Conservation (phyloP, 2,797 vertebrate species). For the Phataginus tetradactyla region DNA sequence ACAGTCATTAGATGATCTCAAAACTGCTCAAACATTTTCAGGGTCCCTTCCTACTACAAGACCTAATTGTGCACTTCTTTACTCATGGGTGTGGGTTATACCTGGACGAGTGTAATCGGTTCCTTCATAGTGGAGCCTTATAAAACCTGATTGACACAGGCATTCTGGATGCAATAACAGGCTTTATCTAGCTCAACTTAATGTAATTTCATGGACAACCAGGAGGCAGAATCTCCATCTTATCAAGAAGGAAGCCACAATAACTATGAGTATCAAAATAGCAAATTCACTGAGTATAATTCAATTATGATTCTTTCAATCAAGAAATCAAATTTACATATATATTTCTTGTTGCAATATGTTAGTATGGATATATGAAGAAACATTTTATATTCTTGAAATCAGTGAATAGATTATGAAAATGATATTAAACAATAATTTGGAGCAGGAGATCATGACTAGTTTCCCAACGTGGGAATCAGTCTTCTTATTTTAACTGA, state of each 20-base stretch:
- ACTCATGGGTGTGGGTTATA: background rate
- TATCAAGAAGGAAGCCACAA: background rate
- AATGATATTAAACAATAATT: slow-evolving; percentile 11
- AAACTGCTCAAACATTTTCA: background rate
- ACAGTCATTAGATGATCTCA: background rate
- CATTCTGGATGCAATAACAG: background rate
- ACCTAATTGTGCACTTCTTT: background rate
- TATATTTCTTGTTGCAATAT: background rate
- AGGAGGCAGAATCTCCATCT: background rate
- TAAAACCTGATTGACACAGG: background rate
- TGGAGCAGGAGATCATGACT: background rate
- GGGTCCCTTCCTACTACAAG: background rate
- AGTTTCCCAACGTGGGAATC: background rate
- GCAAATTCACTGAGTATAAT: background rate
- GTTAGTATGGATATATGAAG: background rate
- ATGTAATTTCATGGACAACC: background rate
- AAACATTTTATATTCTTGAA: slow-evolving; percentile 25
- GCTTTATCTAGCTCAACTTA: background rate
- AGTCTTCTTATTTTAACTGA: background rate
- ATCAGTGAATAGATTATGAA: slow-evolving; percentile 14
- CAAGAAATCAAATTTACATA: background rate
- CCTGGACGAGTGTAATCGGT: background rate
- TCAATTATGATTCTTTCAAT: background rate
- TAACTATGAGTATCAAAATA: background rate
- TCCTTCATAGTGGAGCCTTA: background rate